Evolutionary conservation across 2,113 vertebrate genomes (phyloP).

Genomic region (Anarrhichthys ocellatus): DNA sequence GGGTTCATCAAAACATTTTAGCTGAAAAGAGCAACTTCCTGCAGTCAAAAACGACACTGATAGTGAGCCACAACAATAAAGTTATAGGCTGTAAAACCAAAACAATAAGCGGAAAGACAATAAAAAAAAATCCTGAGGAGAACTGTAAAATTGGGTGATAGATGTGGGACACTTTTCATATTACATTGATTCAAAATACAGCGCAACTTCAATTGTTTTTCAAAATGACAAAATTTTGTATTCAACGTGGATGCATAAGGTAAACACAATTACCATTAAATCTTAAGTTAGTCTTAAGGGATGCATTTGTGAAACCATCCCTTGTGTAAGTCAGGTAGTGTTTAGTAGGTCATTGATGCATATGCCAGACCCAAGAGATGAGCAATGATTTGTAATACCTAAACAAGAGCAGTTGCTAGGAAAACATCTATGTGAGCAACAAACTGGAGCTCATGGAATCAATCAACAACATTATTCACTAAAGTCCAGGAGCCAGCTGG

Average conservation of each 20-base stretch:
- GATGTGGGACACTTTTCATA: too few relatives aligned
- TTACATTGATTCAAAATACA: too few relatives aligned
- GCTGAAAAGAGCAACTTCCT: neutral
- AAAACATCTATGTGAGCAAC: constrained; percentile 41
- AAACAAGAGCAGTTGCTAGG: constrained; percentile 69
- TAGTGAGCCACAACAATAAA: neutral
- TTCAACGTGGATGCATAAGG: neutral
- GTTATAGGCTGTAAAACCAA: neutral
- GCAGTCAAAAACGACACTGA: neutral
- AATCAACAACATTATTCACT: constrained; percentile 58
- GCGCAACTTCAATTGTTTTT: neutral
- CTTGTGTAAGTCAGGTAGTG: constrained; percentile 5
- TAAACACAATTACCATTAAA: neutral
- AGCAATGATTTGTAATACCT: constrained; percentile 33
- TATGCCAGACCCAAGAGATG: constrained; percentile 57
- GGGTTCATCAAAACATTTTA: neutral
- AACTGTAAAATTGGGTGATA: neutral
- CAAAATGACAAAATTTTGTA: neutral
- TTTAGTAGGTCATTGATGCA: constrained; percentile 51
- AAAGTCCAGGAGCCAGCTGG: constrained; percentile 49
- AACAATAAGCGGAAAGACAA: neutral
- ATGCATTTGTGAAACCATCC: neutral
- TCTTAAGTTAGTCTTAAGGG: neutral
- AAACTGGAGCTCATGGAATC: constrained; percentile 49
- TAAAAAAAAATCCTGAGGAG: neutral